These are phyloP conservation scores for Scarus forsteni DNA, from an alignment of 2,797 vertebrate species.

Conservation along the genomic window DNA sequence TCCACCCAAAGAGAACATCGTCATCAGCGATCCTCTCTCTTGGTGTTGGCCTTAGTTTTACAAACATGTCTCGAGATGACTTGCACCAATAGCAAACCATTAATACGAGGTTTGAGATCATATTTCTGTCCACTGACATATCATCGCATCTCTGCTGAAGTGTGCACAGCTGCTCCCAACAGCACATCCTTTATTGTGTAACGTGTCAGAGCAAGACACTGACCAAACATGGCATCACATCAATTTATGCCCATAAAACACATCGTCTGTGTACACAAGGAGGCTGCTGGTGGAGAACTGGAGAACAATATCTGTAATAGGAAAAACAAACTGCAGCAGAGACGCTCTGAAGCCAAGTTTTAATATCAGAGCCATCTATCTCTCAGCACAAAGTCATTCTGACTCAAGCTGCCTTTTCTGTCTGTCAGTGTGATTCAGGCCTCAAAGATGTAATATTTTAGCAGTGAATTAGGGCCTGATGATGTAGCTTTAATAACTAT, in stretches of 20 bases:
- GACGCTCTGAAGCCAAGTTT: neutral
- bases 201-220: neutral
- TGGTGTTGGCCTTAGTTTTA: no score
- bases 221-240: neutral
- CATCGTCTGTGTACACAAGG: neutral
- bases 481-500: no score
- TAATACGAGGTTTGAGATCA: neutral
- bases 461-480: no score
- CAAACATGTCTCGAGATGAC: no score
- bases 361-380: neutral
- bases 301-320: neutral
- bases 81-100: no score
- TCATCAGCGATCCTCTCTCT: no score
- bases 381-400: neutral
- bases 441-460: no score
- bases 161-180: conserved; percentile 3
- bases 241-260: neutral
- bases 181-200: neutral
- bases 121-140: neutral
- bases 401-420: neutral
- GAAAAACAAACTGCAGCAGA: neutral
- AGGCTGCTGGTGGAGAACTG: neutral
- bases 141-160: neutral
- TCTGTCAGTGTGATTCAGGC: neutral
- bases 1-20: no score